Base-by-base conservation (phyloP, 2,113 vertebrate species). In the Thinocorus orbignyianus region DNA sequence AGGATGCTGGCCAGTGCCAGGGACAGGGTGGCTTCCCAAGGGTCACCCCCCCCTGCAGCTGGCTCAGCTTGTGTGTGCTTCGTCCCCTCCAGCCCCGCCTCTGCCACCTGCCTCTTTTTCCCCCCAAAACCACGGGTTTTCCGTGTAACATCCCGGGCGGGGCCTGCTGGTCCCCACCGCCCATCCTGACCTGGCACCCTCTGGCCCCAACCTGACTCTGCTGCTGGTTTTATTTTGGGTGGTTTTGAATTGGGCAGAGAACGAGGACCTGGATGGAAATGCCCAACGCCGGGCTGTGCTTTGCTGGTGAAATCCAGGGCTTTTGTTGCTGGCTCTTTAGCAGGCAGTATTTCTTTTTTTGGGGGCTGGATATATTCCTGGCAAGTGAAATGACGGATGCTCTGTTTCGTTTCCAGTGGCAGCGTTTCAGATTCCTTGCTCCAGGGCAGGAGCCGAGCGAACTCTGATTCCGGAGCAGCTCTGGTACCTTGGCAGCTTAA, bases 381-480 rank as follows among this genome's bases (percentile, higher is more conserved):
- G 97, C 98, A 97, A 96, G 98, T 94, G 91, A 72, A 97, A 97
- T 97, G 98, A 98, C 97, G 97, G 98, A 97, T 98, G 98, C 97
- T 96, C 97, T 95, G 96, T 95, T 97, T 95, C 92, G 96, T 97
- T 97, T 97, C 97, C 97, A 97, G 97, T 93, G 93, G 92, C 95
- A 96, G 96, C 55, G 18, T 96, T 96, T 97, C 96, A 94, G 93
- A 95, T 96, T 95, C 92, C 95, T 97, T 96, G 94, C 95, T 97
- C 94, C 92, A 95, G 96, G 97, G 95, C 90, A 93, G 90, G 88
- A 95, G 95, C 97, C 61, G 89, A 93, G 86, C 64, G 25, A 95
- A 95, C 94, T 96, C 91, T 11, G 55, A 91, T 96, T 94, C 93
- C 52, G 84, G 95, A 97, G 96, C 82, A 94, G 94, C 92, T 96